These are phyloP conservation scores for Eremophila alpestris DNA, from an alignment of 2,797 vertebrate genomes.

Conservation along the genomic window DNA sequence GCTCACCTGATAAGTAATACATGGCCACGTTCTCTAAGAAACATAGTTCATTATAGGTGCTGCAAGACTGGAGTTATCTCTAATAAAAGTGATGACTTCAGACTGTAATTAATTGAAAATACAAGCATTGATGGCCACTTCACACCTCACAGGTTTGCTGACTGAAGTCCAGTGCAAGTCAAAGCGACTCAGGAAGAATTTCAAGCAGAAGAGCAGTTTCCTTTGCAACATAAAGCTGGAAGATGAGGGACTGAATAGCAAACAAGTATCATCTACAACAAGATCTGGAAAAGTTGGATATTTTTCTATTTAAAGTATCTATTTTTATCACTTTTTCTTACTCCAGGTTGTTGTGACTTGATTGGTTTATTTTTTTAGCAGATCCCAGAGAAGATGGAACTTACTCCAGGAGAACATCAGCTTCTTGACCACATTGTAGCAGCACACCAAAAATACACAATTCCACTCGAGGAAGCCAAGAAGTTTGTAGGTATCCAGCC, in stretches of 20 bases:
- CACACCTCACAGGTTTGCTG: slow-evolving; percentile 82
- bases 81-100: not conserved
- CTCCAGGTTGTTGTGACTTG: not conserved
- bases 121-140: not conserved
- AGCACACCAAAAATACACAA: slow-evolving; percentile 84
- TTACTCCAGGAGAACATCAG: slow-evolving; percentile 86
- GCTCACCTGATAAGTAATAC: not conserved
- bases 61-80: not conserved
- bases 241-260: slow-evolving; percentile 82
- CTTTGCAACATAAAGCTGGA: slow-evolving; percentile 74
- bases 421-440: slow-evolving; percentile 87
- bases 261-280: slow-evolving; percentile 87
- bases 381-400: slow-evolving; percentile 70
- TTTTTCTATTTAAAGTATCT: not conserved
- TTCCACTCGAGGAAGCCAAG: slow-evolving; percentile 78
- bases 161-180: slow-evolving; percentile 96
- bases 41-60: rapidly evolving
- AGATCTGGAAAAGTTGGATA: slow-evolving; percentile 81
- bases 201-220: slow-evolving; percentile 77
- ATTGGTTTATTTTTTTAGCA: slow-evolving; percentile 8
- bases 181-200: slow-evolving; percentile 90
- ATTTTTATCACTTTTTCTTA: not conserved
- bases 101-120: not conserved
- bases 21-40: not conserved
- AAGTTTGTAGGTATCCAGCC: slow-evolving; percentile 80